These are phyloP conservation scores for Pyxicephalus adspersus DNA, from an alignment of 2,113 vertebrate species.

Conservation along the genomic window DNA sequence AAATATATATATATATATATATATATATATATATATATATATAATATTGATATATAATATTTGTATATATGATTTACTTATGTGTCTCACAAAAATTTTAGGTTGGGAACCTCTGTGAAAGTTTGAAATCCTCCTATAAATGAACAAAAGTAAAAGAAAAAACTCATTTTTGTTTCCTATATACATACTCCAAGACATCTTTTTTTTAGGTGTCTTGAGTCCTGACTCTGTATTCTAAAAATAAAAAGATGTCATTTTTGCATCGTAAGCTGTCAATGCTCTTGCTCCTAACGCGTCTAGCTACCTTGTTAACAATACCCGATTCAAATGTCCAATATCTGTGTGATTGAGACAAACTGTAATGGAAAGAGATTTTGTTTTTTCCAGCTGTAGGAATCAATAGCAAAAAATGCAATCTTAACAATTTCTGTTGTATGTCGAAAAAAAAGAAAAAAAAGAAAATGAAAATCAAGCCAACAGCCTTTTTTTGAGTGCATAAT, in stretches of 20 bases:
- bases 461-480: conserved; percentile 71
- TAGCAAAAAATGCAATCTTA: conserved; percentile 68
- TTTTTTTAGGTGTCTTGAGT: conserved; percentile 74
- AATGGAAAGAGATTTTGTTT: conserved; percentile 61
- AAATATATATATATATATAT: conserved; percentile 61
- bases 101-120: too few species aligned
- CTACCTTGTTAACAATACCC: conserved; percentile 66
- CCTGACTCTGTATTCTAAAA: conserved; percentile 68
- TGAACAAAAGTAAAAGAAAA: too few species aligned
- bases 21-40: too few species aligned
- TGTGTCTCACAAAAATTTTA: too few species aligned
- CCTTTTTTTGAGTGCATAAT: conserved; percentile 69
- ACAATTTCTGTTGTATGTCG: conserved; percentile 68
- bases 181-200: conserved; percentile 67
- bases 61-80: too few species aligned
- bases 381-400: conserved; percentile 67
- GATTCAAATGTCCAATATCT: conserved; percentile 72
- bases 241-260: conserved; percentile 73
- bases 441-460: conserved; percentile 57
- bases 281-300: conserved; percentile 70
- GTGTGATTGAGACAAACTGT: conserved; percentile 65
- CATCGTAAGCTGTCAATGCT: conserved; percentile 70
- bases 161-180: too few species aligned
- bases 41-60: too few species aligned
- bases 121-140: too few species aligned